Base-by-base conservation (phyloP, 2,113 vertebrate genomes). In the Seriola rivoliana region DNA sequence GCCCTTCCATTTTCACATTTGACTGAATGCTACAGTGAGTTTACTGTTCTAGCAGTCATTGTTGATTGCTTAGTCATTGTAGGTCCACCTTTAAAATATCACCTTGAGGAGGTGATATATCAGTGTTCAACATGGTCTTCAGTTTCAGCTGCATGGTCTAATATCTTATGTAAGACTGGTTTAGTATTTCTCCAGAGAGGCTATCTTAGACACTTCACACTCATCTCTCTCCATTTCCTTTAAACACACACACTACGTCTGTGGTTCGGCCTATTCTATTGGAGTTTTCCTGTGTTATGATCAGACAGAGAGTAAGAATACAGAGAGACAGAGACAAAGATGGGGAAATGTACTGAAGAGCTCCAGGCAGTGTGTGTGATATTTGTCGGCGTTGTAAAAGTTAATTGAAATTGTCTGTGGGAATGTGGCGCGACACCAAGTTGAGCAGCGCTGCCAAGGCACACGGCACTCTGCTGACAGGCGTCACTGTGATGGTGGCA, bases 371-470 rank as follows among this genome's bases (percentile, higher is more conserved):
- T 78, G 88, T 62, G 68, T 76, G 77, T 58, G 65, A 88, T 88
- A 85, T 87, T 79, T 90, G 73, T 67, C 50, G 34, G 46, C 84
- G 86, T 84, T 90, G 88, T 91, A 85, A 82, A 89, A 92, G 88
- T 91, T 90, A 92, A 93, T 93, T 91, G 87, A 89, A 93, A 90
- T 85, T 87, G 88, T 92, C 85, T 91, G 80, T 78, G 82, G 57
- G 74, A 89, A 82, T 68, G 85, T 75, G 75, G 77, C 40, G n/a
- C 25, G n/a, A 85, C 75, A 77, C 34, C 82, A 83, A 79, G 85
- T 86, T 70, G 81, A 91, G 75, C 84, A 76, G 54, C 23, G 5
- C 82, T 80, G 86, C 75, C 71, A 59, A n/a, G 72, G 64, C 38
- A 8, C 75, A 40, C 78, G 58, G 66, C 36, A 29, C 80, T 14